phyloP scores from a whole-genome alignment of 2,113 vertebrate species.

The Larimichthys polyactis region DNA sequence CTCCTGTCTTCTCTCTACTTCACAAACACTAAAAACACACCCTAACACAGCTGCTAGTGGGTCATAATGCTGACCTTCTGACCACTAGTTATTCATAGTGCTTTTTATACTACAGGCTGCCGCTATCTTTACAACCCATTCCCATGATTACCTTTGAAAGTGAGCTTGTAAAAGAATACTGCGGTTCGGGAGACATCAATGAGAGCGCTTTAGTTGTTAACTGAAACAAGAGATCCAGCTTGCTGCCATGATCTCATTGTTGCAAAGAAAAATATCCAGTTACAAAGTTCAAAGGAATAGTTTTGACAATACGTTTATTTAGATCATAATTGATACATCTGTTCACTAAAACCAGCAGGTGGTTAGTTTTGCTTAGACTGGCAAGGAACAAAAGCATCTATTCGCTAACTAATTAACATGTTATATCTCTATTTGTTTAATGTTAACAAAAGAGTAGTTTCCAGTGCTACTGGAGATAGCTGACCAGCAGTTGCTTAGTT shows the following conservation, averaged over 20 bases:
- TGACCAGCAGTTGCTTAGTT: background rate
- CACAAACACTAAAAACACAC: conserved; percentile 22
- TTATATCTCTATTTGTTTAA: background rate
- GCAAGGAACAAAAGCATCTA: background rate
- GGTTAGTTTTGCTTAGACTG: background rate
- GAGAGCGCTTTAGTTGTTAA: conserved; percentile 39
- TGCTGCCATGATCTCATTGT: conserved; percentile 9
- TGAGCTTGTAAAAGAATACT: conserved; percentile 58
- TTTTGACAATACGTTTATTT: background rate
- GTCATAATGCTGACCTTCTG: conserved; percentile 43
- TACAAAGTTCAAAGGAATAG: conserved; percentile 25
- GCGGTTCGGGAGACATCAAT: conserved; percentile 51
- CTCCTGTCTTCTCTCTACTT: background rate
- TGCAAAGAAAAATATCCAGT: conserved; percentile 39
- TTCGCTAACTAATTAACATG: background rate
- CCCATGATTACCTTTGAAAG: conserved; percentile 47
- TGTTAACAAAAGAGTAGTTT: too few species aligned
- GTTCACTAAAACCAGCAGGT: background rate
- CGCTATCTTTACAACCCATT: conserved; percentile 60
- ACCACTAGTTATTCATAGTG: conserved; percentile 21
- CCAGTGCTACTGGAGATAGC: background rate
- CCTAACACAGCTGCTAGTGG: conserved; percentile 3
- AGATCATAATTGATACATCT: background rate
- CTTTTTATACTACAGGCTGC: conserved; percentile 30
- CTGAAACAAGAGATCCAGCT: conserved; percentile 51